Conservation (phyloP, 2,888 invertebrate species). For the Apamea crenata region DNA sequence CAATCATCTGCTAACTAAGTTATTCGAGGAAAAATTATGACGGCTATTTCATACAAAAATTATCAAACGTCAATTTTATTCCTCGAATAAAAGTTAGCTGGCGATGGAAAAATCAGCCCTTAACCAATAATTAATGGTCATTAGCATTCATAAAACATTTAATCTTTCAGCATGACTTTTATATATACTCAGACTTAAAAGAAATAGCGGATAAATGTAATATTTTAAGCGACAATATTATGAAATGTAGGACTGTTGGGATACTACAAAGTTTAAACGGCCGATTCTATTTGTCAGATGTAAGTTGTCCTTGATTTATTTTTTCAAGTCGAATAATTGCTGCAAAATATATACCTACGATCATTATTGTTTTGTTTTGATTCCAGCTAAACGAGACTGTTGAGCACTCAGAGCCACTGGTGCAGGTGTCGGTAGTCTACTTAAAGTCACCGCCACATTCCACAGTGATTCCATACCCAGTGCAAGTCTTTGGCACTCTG, state of each 20-base stretch:
- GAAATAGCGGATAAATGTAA: slow-evolving; percentile 71
- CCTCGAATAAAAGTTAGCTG: too few species aligned
- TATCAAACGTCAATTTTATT: too few species aligned
- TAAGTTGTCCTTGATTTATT: slow-evolving; percentile 66
- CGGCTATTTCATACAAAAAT: too few species aligned
- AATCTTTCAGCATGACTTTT: slow-evolving; percentile 79
- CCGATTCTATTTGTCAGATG: slow-evolving; percentile 78
- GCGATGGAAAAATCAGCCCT: too few species aligned
- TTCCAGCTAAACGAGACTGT: slow-evolving; percentile 73
- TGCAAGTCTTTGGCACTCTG: slow-evolving; percentile 83
- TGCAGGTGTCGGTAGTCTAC: slow-evolving; percentile 78
- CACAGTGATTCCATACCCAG: slow-evolving; percentile 77
- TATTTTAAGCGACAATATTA: slow-evolving; percentile 63
- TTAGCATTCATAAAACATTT: neutral
- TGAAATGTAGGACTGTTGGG: slow-evolving; percentile 81
- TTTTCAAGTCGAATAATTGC: neutral
- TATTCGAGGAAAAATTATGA: too few species aligned
- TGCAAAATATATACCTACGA: neutral
- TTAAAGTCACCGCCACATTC: slow-evolving; percentile 72
- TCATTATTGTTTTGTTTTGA: neutral
- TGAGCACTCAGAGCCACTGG: slow-evolving; percentile 56
- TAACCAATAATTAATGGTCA: neutral
- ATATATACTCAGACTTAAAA: slow-evolving; percentile 71
- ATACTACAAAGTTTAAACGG: slow-evolving; percentile 79
- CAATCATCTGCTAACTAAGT: too few species aligned